Conservation (phyloP, 2,888 invertebrate species). For the Melinaea menophilus region DNA sequence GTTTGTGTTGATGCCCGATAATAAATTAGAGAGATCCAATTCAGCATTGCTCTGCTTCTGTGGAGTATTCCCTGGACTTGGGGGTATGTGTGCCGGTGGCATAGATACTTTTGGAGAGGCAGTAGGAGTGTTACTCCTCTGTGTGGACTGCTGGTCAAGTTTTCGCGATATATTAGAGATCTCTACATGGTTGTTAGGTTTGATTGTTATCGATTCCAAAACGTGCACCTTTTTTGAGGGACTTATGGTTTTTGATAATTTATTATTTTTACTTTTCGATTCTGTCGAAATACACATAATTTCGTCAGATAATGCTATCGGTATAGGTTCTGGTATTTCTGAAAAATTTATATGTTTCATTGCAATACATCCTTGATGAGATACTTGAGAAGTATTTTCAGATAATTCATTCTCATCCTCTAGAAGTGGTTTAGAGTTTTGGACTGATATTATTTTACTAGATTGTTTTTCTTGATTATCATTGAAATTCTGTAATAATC, state of each 20-base stretch:
- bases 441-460: constrained; percentile 36
- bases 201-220: constrained; percentile 59
- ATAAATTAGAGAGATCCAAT: constrained; percentile 55
- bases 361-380: neutral
- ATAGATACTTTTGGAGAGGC: neutral
- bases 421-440: constrained; percentile 17
- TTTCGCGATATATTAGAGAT: neutral
- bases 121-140: neutral
- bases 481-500: constrained; percentile 52
- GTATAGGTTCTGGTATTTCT: constrained; percentile 36
- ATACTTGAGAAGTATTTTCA: constrained; percentile 13
- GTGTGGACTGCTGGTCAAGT: neutral
- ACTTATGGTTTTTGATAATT: constrained; percentile 40
- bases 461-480: constrained; percentile 38
- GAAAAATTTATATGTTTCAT: constrained; percentile 3
- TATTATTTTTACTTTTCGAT: constrained; percentile 24
- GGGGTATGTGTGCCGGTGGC: neutral
- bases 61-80: constrained; percentile 8
- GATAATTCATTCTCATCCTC: constrained; percentile 17
- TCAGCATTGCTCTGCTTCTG: constrained; percentile 33
- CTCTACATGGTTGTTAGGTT: constrained; percentile 33
- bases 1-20: constrained; percentile 65
- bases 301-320: constrained; percentile 47
- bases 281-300: constrained; percentile 39
- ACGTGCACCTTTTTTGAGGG: constrained; percentile 59